Percentiles rank a stretch among this genome's conserved stretches.
Evolutionary conservation across 1,140 invertebrate species (phyloP).

Genomic region (Apis florea): DNA sequence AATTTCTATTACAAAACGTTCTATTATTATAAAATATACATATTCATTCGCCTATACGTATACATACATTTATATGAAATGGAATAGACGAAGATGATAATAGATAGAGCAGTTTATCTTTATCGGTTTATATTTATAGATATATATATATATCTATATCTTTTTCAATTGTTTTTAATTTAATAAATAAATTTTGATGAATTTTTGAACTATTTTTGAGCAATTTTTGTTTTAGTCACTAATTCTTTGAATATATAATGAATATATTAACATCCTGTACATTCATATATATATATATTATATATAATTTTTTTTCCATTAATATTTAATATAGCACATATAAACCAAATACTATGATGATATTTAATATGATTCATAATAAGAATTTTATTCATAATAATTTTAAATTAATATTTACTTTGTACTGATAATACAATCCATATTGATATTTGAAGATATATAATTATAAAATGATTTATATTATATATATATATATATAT

Average conservation of each 20-base stretch:
- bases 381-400: background rate
- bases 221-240: no score
- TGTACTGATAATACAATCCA: background rate
- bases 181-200: no score
- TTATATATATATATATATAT: background rate
- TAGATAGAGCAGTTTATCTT: no score
- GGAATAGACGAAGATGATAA: no score
- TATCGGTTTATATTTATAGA: no score
- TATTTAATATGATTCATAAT: background rate
- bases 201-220: no score
- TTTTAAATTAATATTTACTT: background rate
- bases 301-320: background rate
- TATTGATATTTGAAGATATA: background rate
- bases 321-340: constrained; percentile 2
- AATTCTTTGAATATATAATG: no score
- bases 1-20: background rate
- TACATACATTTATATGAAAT: constrained; percentile 10
- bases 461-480: background rate
- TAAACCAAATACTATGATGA: background rate
- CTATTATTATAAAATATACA: background rate
- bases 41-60: background rate
- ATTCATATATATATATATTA: background rate
- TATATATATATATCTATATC: no score
- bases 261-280: no score
- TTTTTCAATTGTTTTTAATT: no score